Evolutionary conservation across 2,113 vertebrate species (phyloP), one percentile per base, ranked within the genome.

Genomic region (Spea multiplicata): DNA sequence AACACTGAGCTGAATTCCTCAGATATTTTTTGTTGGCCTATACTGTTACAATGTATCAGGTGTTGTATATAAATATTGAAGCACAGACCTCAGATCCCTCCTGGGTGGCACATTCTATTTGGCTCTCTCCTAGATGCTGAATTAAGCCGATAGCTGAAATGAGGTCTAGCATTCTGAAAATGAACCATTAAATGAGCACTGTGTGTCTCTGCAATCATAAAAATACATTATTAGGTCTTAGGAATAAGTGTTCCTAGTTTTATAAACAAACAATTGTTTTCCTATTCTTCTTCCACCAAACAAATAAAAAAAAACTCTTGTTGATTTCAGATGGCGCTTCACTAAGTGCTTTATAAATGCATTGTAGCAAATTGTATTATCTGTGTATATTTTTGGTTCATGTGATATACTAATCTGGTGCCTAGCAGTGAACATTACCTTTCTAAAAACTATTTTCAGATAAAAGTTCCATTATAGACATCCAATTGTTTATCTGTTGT

Each of bases 291-390:
- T 65, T 66, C 65, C 46, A 7, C 46, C 66, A 67, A 12, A 46
- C 12, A 69, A 69, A 49, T n/a, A 47, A 48, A 5, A 69, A 4
- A 69, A n/a, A 2, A 6, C 6, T 48, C 14, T 17, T 65, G 52
- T 3, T 72, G 61, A n/a, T 78, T 47, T 78, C 47, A 53, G 65
- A 71, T 71, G 55, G 45, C 68, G 50, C 17, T 55, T 9, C 73
- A 67, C 48, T 70, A 77, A 77, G 75, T 78, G 76, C 68, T 44
- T 70, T 65, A 9, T 78, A 71, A 78, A 61, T 71, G 55, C 65
- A 69, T 55, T 53, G 9, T 62, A 77, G 44, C 45, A 71, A 52
- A 64, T 71, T 71, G 61, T 9, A 65, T 78, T 71, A 62, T n/a
- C 48, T 16, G 14, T 45, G 44, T 66, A 44, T 75, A 75, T 67